These are phyloP conservation scores for Chlorodrepanis virens DNA, from an alignment of 2,113 vertebrate genomes.

Conservation along the genomic window DNA sequence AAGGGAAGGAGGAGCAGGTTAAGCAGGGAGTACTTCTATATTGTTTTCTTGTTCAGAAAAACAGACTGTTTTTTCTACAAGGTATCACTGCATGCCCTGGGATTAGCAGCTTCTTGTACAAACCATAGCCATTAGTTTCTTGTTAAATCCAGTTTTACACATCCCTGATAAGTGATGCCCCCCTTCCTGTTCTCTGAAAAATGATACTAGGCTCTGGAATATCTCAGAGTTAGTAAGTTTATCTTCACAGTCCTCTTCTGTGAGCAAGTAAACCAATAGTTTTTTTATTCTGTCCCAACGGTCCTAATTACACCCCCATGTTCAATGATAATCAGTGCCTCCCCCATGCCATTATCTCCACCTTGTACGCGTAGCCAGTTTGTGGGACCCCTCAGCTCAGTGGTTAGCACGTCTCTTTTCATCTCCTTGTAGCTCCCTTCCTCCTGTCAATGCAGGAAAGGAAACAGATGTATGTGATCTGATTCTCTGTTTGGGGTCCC, in stretches of 20 bases:
- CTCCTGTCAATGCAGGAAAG: not conserved
- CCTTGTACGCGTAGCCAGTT: accelerated
- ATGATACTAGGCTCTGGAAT: not conserved
- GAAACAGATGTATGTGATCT: not conserved
- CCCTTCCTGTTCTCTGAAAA: not conserved
- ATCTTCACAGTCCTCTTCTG: not conserved
- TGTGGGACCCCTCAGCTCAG: not conserved
- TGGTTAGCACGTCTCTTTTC: not conserved
- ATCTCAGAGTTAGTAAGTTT: not conserved
- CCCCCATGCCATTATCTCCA: not conserved
- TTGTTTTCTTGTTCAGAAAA: not conserved
- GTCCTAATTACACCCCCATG: not conserved
- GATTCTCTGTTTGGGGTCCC: not conserved
- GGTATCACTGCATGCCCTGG: not conserved
- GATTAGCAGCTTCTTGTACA: not conserved
- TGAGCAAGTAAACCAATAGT: not conserved
- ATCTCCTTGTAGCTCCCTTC: not conserved
- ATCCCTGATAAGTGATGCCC: not conserved
- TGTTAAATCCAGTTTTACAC: not conserved
- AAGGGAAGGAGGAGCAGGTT: not conserved
- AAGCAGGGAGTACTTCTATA: not conserved
- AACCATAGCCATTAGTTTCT: not conserved
- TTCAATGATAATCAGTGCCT: not conserved
- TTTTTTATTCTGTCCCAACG: not conserved
- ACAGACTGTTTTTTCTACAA: not conserved